phyloP scores from a whole-genome alignment of 30 jellyfish, hydroid and myxozoan species.

The Aurelia sp. region DNA sequence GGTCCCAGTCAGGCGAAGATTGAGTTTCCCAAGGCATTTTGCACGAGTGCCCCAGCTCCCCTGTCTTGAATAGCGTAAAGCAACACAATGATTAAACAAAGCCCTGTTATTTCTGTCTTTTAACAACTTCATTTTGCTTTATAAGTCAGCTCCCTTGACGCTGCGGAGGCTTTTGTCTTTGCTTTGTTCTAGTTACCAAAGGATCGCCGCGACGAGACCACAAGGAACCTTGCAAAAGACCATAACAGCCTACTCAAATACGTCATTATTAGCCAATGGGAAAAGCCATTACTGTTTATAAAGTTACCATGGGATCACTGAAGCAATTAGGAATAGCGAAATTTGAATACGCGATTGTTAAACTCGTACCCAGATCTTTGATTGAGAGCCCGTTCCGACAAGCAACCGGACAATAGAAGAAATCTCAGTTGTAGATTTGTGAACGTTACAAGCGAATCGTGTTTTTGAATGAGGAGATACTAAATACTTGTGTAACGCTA shows the following conservation, averaged over 20 bases:
- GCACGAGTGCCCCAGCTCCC: no score
- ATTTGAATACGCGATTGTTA: slow-evolving; percentile 51
- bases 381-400: slow-evolving; percentile 22
- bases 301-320: slow-evolving; percentile 58
- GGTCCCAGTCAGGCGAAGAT: no score
- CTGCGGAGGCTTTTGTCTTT: not conserved
- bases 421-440: slow-evolving; percentile 47
- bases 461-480: not conserved
- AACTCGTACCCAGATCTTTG: slow-evolving; percentile 44
- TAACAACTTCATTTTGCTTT: no score
- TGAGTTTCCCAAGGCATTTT: no score
- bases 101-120: no score
- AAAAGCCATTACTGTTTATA: slow-evolving; percentile 39
- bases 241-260: slow-evolving; percentile 44
- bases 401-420: slow-evolving; percentile 58
- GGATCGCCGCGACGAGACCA: slow-evolving; percentile 38
- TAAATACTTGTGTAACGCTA: not conserved
- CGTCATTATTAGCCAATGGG: not conserved
- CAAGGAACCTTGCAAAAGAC: slow-evolving; percentile 17
- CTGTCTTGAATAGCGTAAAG: no score
- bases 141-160: no score
- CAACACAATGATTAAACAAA: no score
- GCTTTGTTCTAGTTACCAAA: not conserved
- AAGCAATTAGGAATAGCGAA: slow-evolving; percentile 28
- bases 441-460: slow-evolving; percentile 9